Percentiles rank a stretch among this genome's conserved stretches.
Evolutionary conservation across 2,113 vertebrate species (phyloP).

Genomic region (Chascanopsetta lugubris): DNA sequence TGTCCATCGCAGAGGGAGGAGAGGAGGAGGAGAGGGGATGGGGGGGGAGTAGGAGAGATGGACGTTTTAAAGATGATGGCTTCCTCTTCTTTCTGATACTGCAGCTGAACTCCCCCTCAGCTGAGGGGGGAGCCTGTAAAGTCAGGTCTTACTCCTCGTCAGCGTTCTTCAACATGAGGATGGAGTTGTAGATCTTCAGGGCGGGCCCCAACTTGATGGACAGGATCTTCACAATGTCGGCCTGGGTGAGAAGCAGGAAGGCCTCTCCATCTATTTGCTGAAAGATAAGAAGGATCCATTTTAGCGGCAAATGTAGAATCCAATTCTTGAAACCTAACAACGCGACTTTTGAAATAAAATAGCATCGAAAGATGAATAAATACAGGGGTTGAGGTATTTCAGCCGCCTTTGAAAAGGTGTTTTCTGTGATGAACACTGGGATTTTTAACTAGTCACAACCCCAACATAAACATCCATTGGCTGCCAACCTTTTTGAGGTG

Average conservation of each 20-base stretch:
- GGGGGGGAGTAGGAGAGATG: constrained; percentile 7
- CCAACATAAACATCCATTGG: no score
- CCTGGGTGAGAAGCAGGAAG: constrained; percentile 93
- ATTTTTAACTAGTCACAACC: no score
- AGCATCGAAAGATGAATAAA: no score
- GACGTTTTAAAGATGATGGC: constrained; percentile 34
- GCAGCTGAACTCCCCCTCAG: constrained; percentile 26
- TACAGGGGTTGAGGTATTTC: no score
- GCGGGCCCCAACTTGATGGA: constrained; percentile 92
- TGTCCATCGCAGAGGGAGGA: constrained; percentile 36
- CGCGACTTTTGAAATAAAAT: no score
- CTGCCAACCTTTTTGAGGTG: no score
- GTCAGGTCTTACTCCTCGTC: constrained; percentile 79
- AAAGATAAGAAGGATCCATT: neutral
- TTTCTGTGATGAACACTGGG: no score
- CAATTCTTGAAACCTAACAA: neutral
- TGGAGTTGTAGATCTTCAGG: constrained; percentile 93
- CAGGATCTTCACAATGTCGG: constrained; percentile 92
- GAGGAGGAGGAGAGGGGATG: neutral
- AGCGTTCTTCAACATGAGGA: constrained; percentile 90
- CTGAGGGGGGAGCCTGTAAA: neutral
- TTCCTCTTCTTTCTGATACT: constrained; percentile 16
- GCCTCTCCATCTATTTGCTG: constrained; percentile 94
- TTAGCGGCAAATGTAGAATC: neutral
- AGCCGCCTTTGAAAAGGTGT: no score